Evolutionary conservation across 2,888 invertebrate genomes (phyloP).

Genomic region (Tineola bisselliella): DNA sequence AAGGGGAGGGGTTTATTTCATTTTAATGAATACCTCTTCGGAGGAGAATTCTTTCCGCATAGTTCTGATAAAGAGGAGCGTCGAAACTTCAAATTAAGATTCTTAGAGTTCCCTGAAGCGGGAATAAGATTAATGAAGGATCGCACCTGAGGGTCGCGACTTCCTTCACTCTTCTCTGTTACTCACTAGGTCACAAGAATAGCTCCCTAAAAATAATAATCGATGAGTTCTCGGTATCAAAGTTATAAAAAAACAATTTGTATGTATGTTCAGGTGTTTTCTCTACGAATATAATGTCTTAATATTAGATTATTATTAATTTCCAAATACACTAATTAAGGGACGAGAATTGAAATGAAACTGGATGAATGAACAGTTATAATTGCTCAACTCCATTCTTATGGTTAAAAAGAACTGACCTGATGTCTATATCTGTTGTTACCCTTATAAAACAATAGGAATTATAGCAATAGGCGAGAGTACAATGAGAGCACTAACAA

Average conservation of each 20-base stretch:
- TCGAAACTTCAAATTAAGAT: constrained; percentile 67
- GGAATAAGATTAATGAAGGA: constrained; percentile 65
- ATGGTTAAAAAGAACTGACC: background rate
- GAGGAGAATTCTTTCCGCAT: constrained; percentile 58
- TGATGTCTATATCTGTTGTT: background rate
- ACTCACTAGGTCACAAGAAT: constrained; percentile 35
- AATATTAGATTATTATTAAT: no score
- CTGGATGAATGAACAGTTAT: background rate
- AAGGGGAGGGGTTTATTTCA: constrained; percentile 29
- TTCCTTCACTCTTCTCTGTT: constrained; percentile 26
- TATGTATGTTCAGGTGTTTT: no score
- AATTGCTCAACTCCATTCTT: background rate
- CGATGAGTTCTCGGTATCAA: no score
- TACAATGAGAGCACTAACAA: constrained; percentile 49
- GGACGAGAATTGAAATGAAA: no score
- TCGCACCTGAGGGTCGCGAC: constrained; percentile 40
- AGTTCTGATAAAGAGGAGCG: constrained; percentile 63
- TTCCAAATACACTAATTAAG: no score
- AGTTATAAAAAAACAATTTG: no score
- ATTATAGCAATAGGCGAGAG: constrained; percentile 48
- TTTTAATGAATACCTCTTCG: constrained; percentile 54
- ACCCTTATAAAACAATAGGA: constrained; percentile 38
- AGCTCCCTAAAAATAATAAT: background rate
- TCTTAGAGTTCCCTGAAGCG: constrained; percentile 55
- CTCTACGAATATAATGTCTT: no score